Conservation (phyloP, 2,797 vertebrate species). For the Acrossocheilus wenchowensis region DNA sequence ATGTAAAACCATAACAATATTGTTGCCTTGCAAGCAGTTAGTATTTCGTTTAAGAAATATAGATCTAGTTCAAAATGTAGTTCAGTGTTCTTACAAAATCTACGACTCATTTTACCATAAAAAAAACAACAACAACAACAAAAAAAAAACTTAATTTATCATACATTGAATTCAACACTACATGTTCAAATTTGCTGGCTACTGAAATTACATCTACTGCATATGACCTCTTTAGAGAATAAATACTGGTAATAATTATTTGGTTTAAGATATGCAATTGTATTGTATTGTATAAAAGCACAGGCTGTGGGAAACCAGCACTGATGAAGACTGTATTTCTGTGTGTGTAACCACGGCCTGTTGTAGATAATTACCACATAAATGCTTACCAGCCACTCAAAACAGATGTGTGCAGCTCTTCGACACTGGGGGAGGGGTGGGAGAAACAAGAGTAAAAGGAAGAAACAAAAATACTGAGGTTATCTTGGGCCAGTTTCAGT, state of each 20-base stretch:
- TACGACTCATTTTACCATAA: background rate
- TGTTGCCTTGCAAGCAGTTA: background rate
- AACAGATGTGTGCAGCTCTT: conserved; percentile 45
- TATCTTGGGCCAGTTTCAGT: background rate
- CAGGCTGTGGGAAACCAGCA: background rate
- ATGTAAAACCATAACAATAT: background rate
- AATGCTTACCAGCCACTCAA: conserved; percentile 37
- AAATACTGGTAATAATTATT: background rate
- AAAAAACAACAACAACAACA: background rate
- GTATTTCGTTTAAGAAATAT: background rate
- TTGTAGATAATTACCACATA: conserved; percentile 44
- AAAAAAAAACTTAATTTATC: background rate
- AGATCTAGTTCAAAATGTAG: background rate
- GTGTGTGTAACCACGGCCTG: conserved; percentile 22
- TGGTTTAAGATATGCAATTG: background rate
- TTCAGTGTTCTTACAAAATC: background rate
- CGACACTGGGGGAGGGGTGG: conserved; percentile 16
- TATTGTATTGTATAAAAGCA: background rate
- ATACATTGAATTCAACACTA: background rate
- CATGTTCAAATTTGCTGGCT: background rate
- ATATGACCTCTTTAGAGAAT: background rate
- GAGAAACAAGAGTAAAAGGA: background rate
- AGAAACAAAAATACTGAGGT: conserved; percentile 13
- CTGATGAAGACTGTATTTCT: conserved; percentile 11
- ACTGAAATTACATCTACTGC: background rate